phyloP scores from a whole-genome alignment of 2,797 vertebrate species.

The Ciconia nigra region DNA sequence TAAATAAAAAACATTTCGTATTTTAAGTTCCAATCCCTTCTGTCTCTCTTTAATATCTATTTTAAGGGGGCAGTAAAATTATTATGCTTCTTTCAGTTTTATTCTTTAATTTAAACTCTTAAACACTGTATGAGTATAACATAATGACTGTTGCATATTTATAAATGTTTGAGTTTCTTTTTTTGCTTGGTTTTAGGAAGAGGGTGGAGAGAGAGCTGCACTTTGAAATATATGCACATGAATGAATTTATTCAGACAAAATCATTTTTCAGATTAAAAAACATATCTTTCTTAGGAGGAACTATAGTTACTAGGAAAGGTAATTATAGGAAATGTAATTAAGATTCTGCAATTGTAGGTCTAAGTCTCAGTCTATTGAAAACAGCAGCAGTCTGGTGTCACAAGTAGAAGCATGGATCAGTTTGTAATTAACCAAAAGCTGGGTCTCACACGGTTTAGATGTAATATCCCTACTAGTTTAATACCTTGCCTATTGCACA shows the following conservation, averaged over 20 bases:
- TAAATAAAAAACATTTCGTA: background rate
- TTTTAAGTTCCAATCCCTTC: background rate
- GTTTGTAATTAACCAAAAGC: constrained; percentile 13
- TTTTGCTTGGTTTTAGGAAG: background rate
- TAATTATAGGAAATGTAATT: constrained; percentile 34
- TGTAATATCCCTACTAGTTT: background rate
- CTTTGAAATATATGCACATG: background rate
- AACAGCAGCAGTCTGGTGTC: constrained; percentile 14
- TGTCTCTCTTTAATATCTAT: background rate
- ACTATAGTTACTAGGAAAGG: background rate
- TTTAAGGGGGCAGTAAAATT: background rate
- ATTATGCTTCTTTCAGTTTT: background rate
- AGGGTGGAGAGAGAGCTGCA: background rate
- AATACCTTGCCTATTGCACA: background rate
- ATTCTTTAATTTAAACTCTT: background rate
- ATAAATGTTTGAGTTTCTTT: background rate
- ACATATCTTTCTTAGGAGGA: background rate
- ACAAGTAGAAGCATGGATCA: background rate
- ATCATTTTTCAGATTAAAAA: background rate
- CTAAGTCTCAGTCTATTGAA: constrained; percentile 4
- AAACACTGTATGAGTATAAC: background rate
- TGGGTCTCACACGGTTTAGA: background rate
- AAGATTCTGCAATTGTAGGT: constrained; percentile 23
- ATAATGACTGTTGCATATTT: background rate
- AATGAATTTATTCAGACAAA: constrained; percentile 3